Evolutionary conservation across 2,113 vertebrate species (phyloP), one percentile per base, ranked within the genome.

Genomic region (Megalops atlanticus): DNA sequence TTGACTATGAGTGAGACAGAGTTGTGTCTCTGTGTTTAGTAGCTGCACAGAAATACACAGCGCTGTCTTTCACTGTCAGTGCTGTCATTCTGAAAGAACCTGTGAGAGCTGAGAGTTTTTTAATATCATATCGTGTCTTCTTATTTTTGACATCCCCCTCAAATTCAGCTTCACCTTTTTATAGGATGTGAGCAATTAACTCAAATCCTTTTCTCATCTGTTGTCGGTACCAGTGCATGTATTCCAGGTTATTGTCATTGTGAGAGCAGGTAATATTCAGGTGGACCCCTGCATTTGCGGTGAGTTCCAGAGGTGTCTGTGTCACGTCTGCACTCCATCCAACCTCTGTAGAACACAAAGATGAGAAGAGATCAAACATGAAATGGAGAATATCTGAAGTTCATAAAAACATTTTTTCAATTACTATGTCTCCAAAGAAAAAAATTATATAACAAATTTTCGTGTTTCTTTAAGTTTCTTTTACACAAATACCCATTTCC

Each of bases 151-250:
- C 69, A 6, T 69, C n/a, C n/a, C 16, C n/a, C 41, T 78, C 77
- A 69, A 78, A 45, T 21, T 41, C 27, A 39, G 77, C 24, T 35
- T 70, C 36, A 0, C n/a, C n/a, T n/a, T n/a, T n/a, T n/a, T n/a
- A n/a, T n/a, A n/a, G n/a, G n/a, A n/a, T n/a, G n/a, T n/a, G n/a
- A n/a, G n/a, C n/a, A n/a, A n/a, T n/a, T n/a, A n/a, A n/a, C n/a
- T n/a, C n/a, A n/a, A n/a, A n/a, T n/a, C n/a, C n/a, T n/a, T 75
- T 24, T 41, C 77, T 58, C 10, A 11, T 38, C 12, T 16, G 77
- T 39, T 78, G 54, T 27, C 58, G 58, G 18, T 78, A 78, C 77
- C 77, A 78, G 16, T 70, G 70, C 77, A 78, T 78, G 31, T 78
- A 70, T 0, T 78, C 1, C 33, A 78, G 77, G 39, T n/a, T 45